Percentiles rank a stretch among this genome's conserved stretches.
These are phyloP conservation scores for Fissipunctia ypsillon DNA, from an alignment of 2,888 invertebrate species.

Conservation along the genomic window DNA sequence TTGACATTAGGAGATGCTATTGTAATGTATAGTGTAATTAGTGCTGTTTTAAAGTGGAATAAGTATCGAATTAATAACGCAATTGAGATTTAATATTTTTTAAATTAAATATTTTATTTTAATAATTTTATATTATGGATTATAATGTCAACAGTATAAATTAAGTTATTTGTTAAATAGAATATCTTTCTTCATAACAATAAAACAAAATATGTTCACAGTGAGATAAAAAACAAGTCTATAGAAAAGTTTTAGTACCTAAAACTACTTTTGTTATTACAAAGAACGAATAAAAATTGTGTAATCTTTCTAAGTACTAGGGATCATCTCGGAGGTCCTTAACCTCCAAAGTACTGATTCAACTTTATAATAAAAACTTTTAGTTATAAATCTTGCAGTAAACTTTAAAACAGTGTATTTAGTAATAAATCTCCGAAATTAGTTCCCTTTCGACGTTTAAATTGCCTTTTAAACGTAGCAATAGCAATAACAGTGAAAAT, in stretches of 20 bases:
- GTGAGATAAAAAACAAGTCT: not conserved
- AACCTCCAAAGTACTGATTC: not conserved
- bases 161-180: no score
- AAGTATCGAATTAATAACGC: not conserved
- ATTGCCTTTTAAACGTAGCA: constrained; percentile 16
- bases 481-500: constrained; percentile 55
- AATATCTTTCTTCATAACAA: not conserved
- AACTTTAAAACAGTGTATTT: not conserved
- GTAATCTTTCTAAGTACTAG: not conserved
- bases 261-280: not conserved
- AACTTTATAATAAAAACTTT: not conserved
- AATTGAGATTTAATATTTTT: not conserved
- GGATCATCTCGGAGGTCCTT: not conserved
- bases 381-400: not conserved
- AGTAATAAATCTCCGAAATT: constrained; percentile 17
- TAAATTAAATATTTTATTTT: not conserved
- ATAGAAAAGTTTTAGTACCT: not conserved
- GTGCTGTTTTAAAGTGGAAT: not conserved
- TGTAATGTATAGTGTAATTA: not conserved
- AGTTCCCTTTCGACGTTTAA: not conserved
- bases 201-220: not conserved
- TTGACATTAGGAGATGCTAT: constrained; percentile 29
- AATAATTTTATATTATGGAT: not conserved
- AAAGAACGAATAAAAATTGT: not conserved
- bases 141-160: no score